Conservation (phyloP, 2,113 vertebrate species). For the Ictidomys tridecemlineatus region DNA sequence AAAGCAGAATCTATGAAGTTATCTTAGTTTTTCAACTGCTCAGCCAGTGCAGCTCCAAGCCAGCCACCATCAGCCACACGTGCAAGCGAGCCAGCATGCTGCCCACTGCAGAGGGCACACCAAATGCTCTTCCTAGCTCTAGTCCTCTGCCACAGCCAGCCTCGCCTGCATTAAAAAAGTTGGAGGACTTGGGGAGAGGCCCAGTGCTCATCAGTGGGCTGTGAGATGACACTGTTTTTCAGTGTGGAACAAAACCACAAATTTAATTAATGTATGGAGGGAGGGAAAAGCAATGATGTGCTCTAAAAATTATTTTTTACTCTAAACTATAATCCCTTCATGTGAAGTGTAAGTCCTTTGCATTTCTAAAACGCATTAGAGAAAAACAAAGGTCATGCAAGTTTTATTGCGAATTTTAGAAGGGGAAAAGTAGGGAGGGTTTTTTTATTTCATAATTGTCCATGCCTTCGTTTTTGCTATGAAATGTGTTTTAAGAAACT, state of each 20-base stretch:
- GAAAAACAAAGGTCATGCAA: background rate
- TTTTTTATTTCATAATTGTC: background rate
- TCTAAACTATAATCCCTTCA: constrained; percentile 7
- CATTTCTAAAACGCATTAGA: constrained; percentile 51
- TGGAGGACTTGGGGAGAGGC: constrained; percentile 74
- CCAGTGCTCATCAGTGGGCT: constrained; percentile 54
- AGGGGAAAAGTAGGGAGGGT: constrained; percentile 5
- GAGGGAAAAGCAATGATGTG: background rate
- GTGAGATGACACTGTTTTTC: constrained; percentile 66
- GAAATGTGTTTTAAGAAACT: constrained; percentile 72
- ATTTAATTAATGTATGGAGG: constrained; percentile 52
- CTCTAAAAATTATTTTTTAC: constrained; percentile 28
- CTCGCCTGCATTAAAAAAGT: constrained; percentile 78
- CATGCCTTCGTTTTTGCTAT: constrained; percentile 50
- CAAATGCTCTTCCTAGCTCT: constrained; percentile 83
- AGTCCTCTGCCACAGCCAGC: constrained; percentile 84
- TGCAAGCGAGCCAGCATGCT: constrained; percentile 93
- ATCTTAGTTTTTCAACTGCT: constrained; percentile 88
- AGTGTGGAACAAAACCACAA: constrained; percentile 72
- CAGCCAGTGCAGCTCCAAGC: constrained; percentile 93
- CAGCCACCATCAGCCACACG: constrained; percentile 95
- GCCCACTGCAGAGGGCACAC: constrained; percentile 86
- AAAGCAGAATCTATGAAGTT: constrained; percentile 88
- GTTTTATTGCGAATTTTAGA: constrained; percentile 40
- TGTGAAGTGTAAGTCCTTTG: constrained; percentile 4